Evolutionary conservation across 2,113 vertebrate genomes (phyloP).

Genomic region (Octodon degus): DNA sequence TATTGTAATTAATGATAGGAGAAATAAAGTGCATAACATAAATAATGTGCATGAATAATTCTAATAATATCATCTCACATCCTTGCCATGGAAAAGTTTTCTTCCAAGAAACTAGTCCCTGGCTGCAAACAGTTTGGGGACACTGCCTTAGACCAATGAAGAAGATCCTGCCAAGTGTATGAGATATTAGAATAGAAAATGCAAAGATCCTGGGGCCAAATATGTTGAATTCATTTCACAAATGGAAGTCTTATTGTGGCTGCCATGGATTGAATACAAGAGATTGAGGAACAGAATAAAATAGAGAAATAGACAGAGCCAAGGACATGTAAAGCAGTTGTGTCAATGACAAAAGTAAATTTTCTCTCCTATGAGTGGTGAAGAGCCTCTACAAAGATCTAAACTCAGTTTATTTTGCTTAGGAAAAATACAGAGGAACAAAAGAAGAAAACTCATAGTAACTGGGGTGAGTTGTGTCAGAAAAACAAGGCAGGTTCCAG

Average conservation of each 20-base stretch:
- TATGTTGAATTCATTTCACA: background rate
- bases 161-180: background rate
- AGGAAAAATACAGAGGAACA: background rate
- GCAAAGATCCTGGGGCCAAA: rapidly evolving
- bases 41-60: background rate
- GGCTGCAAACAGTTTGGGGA: background rate
- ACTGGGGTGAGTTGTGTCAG: background rate
- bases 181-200: background rate
- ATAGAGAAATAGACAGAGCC: background rate
- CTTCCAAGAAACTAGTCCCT: background rate
- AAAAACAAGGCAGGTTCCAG: background rate
- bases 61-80: background rate
- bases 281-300: background rate
- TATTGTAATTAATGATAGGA: background rate
- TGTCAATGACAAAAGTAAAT: background rate
- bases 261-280: background rate
- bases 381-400: background rate
- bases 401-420: background rate
- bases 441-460: background rate
- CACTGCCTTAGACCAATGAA: background rate
- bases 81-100: background rate
- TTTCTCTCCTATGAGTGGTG: background rate
- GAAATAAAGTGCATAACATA: background rate
- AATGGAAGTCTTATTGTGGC: background rate
- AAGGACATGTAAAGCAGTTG: background rate